These are phyloP conservation scores for Bedellia somnulentella DNA, from an alignment of 2,888 invertebrate species.

Conservation along the genomic window DNA sequence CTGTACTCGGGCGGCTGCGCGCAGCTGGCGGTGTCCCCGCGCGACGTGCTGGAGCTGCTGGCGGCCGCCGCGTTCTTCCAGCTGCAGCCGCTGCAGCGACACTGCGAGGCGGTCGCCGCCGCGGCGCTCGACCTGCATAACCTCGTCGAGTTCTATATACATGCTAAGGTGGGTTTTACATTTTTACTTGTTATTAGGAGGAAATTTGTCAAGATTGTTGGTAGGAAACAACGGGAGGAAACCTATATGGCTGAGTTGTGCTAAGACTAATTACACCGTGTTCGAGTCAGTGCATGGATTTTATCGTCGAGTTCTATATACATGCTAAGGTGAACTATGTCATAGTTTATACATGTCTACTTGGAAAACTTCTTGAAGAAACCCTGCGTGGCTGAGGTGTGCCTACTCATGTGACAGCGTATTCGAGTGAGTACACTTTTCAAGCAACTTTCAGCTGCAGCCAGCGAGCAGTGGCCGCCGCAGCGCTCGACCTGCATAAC, in stretches of 20 bases:
- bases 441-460: slow-evolving; percentile 86
- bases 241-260: no score
- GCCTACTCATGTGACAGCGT: no score
- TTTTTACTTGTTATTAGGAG: neutral
- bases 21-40: slow-evolving; percentile 73
- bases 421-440: no score
- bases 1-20: slow-evolving; percentile 87
- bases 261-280: no score
- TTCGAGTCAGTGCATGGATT: no score
- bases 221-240: no score
- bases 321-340: slow-evolving; percentile 88
- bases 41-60: slow-evolving; percentile 84
- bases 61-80: slow-evolving; percentile 93
- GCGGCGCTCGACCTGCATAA: slow-evolving; percentile 84
- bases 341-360: neutral
- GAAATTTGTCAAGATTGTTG: no score
- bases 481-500: slow-evolving; percentile 83
- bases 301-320: slow-evolving; percentile 89
- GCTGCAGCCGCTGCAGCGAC: slow-evolving; percentile 78
- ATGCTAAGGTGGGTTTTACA: slow-evolving; percentile 68
- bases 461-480: slow-evolving; percentile 80
- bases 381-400: no score
- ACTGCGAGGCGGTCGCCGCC: slow-evolving; percentile 85
- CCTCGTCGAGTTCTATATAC: slow-evolving; percentile 89
- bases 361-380: no score